Conservation (phyloP, 2,888 invertebrate genomes). For the Melangyna quadrimaculata region DNA sequence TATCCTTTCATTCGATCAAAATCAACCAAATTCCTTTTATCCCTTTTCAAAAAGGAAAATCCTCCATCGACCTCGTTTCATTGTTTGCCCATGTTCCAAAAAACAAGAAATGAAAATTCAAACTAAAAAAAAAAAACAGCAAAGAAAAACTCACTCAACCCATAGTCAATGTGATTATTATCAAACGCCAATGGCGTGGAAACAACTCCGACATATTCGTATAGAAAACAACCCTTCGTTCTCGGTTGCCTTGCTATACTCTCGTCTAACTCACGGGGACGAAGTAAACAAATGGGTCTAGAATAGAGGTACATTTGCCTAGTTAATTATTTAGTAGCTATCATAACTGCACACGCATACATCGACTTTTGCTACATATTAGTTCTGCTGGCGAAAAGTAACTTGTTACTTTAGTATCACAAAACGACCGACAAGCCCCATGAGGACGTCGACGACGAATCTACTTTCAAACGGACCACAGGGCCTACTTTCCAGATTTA, state of each 20-base stretch:
- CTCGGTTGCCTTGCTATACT: neutral
- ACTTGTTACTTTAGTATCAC: conserved; percentile 61
- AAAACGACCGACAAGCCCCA: neutral
- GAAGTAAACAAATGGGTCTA: neutral
- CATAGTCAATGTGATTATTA: conserved; percentile 59
- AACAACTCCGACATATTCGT: conserved; percentile 47
- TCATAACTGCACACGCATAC: conserved; percentile 66
- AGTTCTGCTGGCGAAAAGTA: conserved; percentile 17
- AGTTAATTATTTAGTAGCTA: conserved; percentile 68
- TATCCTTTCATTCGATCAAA: conserved; percentile 66
- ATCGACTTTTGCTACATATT: conserved; percentile 20
- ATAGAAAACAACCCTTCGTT: conserved; percentile 52
- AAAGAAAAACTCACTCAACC: conserved; percentile 36
- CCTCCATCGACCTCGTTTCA: conserved; percentile 63
- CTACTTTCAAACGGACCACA: neutral
- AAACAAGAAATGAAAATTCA: conserved; percentile 26
- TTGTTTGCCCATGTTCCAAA: conserved; percentile 39
- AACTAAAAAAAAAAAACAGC: neutral
- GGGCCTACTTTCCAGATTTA: conserved; percentile 27
- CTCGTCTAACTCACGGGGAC: neutral
- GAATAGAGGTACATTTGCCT: conserved; percentile 10
- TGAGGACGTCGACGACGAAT: neutral
- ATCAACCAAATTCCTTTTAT: conserved; percentile 53
- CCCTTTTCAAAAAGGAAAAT: conserved; percentile 42
- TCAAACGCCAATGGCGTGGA: conserved; percentile 67